Base-by-base conservation (phyloP, 2,797 vertebrate genomes). In the Xenentodon cancila region DNA sequence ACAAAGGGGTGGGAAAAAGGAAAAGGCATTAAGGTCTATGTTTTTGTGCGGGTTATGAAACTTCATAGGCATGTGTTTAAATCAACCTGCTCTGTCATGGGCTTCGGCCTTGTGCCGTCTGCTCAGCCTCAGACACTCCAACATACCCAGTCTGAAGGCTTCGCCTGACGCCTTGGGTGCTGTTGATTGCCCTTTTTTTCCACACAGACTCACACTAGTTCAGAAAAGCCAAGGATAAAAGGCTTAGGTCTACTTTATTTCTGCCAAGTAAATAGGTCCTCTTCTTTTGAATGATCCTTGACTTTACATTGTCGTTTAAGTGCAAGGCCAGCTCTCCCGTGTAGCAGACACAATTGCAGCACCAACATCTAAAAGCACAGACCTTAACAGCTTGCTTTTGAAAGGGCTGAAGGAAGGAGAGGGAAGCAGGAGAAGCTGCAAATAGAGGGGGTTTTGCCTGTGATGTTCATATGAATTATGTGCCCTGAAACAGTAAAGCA, bases 201-300 rank as follows among this genome's bases (percentile, higher is more conserved):
- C 47, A 7, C 53, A 32, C 59, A 53, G 72, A 58, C 55, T 60
- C 57, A 45, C 68, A 50, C 56, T 77, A 77, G 74, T 76, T 76
- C 59, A 20, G 60, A 65, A 62, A 82, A 87, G 73, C 84, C 44
- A 53, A 53, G 61, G 77, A 90, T 88, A 75, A 89, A 88, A 88
- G 72, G 68, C 84, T 83, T 69, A 68, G 57, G 27, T 44, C 60
- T 74, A 45, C 63, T 83, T 85, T 80, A 71, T 86, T 84, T 85
- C 78, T 90, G 88, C 83, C 78, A 86, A 87, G 85, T 87, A 90
- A 92, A 92, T 82, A 91, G 78, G 78, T 86, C 85, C 74, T 73
- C 81, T 81, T 86, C 74, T 78, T 87, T 87, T 76, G 73, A 71
- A 80, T 81, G 68, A 71, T 80, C 63, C 62, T 64, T 70, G 74